phyloP scores from a whole-genome alignment of 2,797 vertebrate genomes.

The Anabacerthia variegaticeps region DNA sequence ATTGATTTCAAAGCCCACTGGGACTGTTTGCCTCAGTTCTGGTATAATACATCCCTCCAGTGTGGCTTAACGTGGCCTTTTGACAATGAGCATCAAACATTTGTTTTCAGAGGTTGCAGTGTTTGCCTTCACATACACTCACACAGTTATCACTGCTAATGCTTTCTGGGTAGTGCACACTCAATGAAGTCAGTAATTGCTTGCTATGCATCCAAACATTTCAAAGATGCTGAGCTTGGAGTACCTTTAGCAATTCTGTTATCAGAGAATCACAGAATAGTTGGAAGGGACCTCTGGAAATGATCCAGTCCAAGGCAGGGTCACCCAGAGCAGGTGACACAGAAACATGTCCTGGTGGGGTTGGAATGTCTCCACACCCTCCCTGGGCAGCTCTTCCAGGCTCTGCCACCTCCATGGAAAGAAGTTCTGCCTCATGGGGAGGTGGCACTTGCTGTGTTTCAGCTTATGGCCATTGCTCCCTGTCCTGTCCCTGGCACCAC shows the following conservation, averaged over 20 bases:
- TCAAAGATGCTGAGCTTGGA: not conserved
- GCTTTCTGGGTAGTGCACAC: not conserved
- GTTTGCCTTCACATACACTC: not conserved
- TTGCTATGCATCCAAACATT: not conserved
- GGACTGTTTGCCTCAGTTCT: not conserved
- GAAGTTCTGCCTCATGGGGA: not conserved
- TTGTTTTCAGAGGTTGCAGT: not conserved
- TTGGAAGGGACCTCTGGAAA: not conserved
- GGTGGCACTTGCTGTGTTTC: not conserved
- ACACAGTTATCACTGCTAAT: not conserved
- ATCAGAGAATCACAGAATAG: not conserved
- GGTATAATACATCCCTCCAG: not conserved
- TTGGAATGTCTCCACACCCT: not conserved
- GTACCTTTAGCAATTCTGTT: not conserved
- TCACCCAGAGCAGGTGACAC: not conserved
- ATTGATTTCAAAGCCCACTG: not conserved
- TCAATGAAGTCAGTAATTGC: not conserved
- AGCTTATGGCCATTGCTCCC: not conserved
- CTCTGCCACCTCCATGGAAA: not conserved
- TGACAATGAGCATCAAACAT: not conserved
- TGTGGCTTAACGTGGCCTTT: not conserved
- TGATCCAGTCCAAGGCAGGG: not conserved
- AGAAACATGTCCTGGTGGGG: not conserved
- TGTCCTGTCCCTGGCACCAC: not conserved
- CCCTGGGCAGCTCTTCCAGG: not conserved